phyloP scores from a whole-genome alignment of 2,797 vertebrate genomes.

The Emys orbicularis region DNA sequence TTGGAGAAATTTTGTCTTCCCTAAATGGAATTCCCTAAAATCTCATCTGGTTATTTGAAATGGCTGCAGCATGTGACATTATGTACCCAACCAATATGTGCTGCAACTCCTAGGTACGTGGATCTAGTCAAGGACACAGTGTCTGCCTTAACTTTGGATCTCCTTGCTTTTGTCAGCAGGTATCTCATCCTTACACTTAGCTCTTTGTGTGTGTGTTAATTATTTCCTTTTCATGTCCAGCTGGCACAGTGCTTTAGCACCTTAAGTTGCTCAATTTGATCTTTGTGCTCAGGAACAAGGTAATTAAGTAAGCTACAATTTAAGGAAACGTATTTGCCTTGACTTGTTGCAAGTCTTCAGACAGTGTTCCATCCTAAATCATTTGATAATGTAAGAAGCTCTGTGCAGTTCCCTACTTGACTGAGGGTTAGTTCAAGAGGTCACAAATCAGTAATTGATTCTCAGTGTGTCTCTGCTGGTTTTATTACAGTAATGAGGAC shows the following conservation, averaged over 20 bases:
- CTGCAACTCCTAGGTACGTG: constrained; percentile 62
- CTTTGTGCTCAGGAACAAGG: constrained; percentile 82
- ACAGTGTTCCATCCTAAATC: constrained; percentile 80
- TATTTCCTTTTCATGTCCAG: constrained; percentile 82
- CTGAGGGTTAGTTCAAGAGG: constrained; percentile 82
- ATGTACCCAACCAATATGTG: constrained; percentile 61
- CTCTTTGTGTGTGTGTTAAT: constrained; percentile 80
- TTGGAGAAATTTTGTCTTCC: constrained; percentile 62
- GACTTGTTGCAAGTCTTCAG: constrained; percentile 76
- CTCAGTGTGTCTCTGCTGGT: constrained; percentile 79
- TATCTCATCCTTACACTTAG: constrained; percentile 67
- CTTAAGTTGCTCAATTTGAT: constrained; percentile 83
- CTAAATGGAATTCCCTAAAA: background rate
- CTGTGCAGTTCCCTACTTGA: constrained; percentile 68
- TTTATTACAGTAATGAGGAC: constrained; percentile 86
- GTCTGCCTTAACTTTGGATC: constrained; percentile 74
- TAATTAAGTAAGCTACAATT: constrained; percentile 83
- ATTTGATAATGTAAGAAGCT: constrained; percentile 77
- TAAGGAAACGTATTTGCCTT: constrained; percentile 74
- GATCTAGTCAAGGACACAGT: constrained; percentile 74
- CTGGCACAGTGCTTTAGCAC: constrained; percentile 76
- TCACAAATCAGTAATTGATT: constrained; percentile 86
- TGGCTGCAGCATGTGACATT: constrained; percentile 63
- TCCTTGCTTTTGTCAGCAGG: constrained; percentile 78
- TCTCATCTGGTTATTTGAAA: constrained; percentile 71